Evolutionary conservation across 2,113 vertebrate genomes (phyloP).

Genomic region (Nymphicus hollandicus): DNA sequence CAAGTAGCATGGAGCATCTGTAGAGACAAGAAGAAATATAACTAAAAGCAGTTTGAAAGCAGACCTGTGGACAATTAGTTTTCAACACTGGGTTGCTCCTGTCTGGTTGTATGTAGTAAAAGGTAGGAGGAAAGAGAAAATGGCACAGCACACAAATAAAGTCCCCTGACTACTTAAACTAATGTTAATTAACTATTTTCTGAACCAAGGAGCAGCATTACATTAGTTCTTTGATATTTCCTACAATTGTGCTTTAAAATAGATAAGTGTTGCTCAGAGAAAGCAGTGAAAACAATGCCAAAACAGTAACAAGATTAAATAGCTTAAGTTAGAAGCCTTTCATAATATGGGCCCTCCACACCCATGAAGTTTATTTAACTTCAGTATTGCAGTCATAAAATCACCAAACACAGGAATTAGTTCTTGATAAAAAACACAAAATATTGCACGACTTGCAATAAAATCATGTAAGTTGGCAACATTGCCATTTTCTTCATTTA

Average conservation of each 20-base stretch:
- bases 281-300: not conserved
- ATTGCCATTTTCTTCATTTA: not conserved
- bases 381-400: not conserved
- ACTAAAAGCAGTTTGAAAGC: not conserved
- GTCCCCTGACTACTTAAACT: not conserved
- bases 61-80: not conserved
- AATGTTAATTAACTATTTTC: not conserved
- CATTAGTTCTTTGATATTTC: not conserved
- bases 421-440: not conserved
- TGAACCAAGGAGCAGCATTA: not conserved
- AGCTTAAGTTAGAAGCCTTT: not conserved
- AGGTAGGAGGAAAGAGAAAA: not conserved
- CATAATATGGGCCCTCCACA: not conserved
- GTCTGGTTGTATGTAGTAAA: not conserved
- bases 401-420: not conserved
- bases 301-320: not conserved
- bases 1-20: not conserved
- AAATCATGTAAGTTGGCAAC: not conserved
- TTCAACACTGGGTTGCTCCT: not conserved
- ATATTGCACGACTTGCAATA: not conserved
- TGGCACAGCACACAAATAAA: not conserved
- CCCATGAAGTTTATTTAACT: not conserved
- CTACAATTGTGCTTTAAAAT: not conserved
- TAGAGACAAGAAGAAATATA: not conserved
- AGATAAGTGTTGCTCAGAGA: not conserved